Conservation (phyloP, 2,113 vertebrate species). For the Nycticryphes semicollaris region DNA sequence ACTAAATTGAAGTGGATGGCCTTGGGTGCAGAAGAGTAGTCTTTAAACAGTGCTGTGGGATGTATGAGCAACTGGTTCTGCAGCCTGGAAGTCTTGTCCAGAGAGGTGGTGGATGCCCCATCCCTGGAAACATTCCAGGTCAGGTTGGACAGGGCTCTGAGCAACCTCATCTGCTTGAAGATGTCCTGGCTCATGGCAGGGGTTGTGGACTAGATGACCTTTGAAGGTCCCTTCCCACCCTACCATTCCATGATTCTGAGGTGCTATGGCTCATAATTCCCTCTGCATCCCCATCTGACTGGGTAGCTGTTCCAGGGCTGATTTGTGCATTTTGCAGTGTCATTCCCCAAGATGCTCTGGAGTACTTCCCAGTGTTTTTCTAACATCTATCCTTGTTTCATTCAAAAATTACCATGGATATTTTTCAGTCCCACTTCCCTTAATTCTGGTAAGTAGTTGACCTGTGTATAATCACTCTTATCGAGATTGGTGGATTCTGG, state of each 20-base stretch:
- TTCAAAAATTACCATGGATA: neutral
- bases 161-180: neutral
- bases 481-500: neutral
- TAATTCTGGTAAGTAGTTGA: neutral
- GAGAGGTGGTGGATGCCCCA: neutral
- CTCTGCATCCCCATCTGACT: neutral
- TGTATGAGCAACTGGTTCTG: neutral
- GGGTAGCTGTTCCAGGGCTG: neutral
- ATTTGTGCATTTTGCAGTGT: neutral
- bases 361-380: neutral
- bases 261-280: neutral
- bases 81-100: neutral
- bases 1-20: neutral
- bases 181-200: neutral
- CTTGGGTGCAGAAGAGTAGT: neutral
- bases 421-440: too few relatives aligned
- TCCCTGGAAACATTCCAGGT: neutral
- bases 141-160: neutral
- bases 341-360: neutral
- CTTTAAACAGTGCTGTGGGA: neutral
- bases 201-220: neutral
- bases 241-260: neutral
- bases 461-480: neutral
- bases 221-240: neutral
- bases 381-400: neutral